Evolutionary conservation across 2,113 vertebrate species (phyloP).

Genomic region (Nothobranchius furzeri): DNA sequence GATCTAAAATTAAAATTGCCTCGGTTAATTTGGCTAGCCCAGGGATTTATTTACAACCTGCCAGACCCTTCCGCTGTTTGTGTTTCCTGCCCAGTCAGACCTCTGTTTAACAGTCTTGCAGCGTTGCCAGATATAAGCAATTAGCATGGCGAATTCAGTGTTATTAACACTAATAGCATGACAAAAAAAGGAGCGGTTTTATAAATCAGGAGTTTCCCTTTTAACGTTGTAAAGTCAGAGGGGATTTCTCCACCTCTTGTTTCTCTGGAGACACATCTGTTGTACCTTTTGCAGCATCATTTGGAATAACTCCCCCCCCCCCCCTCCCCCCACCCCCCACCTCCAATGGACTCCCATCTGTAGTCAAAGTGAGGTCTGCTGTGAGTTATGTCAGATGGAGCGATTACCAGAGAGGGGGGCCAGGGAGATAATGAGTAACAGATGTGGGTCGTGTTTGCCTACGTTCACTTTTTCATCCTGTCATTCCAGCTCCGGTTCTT

Average conservation of each 20-base stretch:
- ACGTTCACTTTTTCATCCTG: constrained; percentile 37
- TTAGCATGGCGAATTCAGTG: constrained; percentile 33
- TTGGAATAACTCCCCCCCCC: constrained; percentile 79
- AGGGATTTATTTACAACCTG: constrained; percentile 47
- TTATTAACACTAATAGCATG: constrained; percentile 22
- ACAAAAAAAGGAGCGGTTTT: not conserved
- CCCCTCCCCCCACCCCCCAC: constrained; percentile 43
- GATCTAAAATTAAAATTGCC: constrained; percentile 14
- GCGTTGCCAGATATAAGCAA: constrained; percentile 43
- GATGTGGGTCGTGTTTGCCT: constrained; percentile 82
- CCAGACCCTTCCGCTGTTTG: constrained; percentile 20
- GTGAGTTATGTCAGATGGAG: constrained; percentile 93
- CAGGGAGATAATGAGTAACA: constrained; percentile 89
- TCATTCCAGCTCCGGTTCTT: constrained; percentile 34
- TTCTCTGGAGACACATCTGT: constrained; percentile 22
- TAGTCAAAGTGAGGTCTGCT: constrained; percentile 84
- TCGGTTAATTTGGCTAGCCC: constrained; percentile 21
- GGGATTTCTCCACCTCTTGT: constrained; percentile 3
- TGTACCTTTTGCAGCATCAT: constrained; percentile 69
- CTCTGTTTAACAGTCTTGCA: constrained; percentile 33
- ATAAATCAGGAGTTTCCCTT: constrained; percentile 2
- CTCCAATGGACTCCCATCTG: constrained; percentile 71
- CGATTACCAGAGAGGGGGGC: constrained; percentile 85
- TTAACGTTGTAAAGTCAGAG: not conserved
- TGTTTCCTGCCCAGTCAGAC: constrained; percentile 32